Conservation (phyloP, 1,140 invertebrate genomes). For the Odontomachus brunneus region DNA sequence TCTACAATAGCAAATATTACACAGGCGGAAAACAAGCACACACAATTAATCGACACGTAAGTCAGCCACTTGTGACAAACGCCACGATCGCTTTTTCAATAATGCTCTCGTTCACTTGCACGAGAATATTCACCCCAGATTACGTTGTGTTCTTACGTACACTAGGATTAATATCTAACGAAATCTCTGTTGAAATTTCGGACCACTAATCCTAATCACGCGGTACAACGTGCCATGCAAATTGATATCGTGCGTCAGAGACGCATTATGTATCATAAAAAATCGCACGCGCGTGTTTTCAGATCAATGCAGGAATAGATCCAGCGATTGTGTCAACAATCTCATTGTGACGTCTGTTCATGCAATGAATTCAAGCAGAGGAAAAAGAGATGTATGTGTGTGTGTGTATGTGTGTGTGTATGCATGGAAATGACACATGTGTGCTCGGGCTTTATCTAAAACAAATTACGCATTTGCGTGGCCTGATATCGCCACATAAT, state of each 20-base stretch:
- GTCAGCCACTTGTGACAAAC: background rate
- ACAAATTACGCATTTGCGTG: background rate
- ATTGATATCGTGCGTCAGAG: background rate
- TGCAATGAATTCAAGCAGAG: background rate
- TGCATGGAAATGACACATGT: background rate
- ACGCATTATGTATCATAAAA: background rate
- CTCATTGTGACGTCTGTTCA: background rate
- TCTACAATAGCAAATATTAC: slow-evolving; percentile 69
- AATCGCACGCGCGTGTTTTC: too few species aligned
- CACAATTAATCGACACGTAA: too few species aligned
- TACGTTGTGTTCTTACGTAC: background rate
- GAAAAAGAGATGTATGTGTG: background rate
- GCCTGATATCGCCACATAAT: background rate
- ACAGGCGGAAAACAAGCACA: background rate
- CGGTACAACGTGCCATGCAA: background rate
- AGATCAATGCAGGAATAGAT: background rate
- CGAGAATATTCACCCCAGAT: background rate
- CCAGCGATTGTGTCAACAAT: background rate
- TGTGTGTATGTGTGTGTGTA: too few species aligned
- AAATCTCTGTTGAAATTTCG: background rate
- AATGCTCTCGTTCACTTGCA: background rate
- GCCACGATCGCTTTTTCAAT: background rate
- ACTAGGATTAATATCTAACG: background rate
- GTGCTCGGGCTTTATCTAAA: background rate
- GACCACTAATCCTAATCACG: too few species aligned